Evolutionary conservation across 2,797 vertebrate species (phyloP), one percentile per base, ranked within the genome.

Genomic region (Periparus ater): DNA sequence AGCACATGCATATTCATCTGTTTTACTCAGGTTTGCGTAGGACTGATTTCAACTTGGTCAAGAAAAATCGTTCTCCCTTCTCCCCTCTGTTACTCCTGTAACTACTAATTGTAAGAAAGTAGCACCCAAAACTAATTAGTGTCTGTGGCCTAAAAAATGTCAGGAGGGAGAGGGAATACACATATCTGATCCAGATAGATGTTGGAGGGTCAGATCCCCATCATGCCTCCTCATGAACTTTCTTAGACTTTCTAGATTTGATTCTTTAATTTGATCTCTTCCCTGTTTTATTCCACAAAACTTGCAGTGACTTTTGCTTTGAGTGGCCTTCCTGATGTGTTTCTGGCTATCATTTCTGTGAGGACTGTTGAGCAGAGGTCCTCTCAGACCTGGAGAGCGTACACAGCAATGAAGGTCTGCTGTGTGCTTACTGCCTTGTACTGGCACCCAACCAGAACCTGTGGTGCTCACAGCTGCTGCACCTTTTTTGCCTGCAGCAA

Each of bases 391-490:
- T 86, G 48, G 58, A 63, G 61, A 62, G 25, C 6, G 22, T 7
- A 7, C 15, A 17, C 26, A 74, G 60, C 57, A 89, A 48, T 87
- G 55, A 44, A 82, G 92, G 53, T 94, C 93, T 90, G 91, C 63
- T 85, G 89, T 26, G 1, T 73, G 11, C 71, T 86, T 58, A 61
- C 74, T 95, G 93, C 89, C 83, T 96, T 36, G 67, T 61, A 34
- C 73, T 96, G 95, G 95, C 95, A 81, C 76, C 82, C 70, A 85
- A 95, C 91, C 96, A 95, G 92, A 96, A 95, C 93, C 94, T 90
- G 80, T 82, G 94, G 83, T 93, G 87, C 88, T 95, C 91, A 92
- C 95, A 96, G 94, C 95, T 96, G 96, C 95, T 93, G 94, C 96
- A 96, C 96, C 96, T 97, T 94, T 96, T 81, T 88, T 65, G 95